Percentiles rank a stretch among this genome's conserved stretches.
These are phyloP conservation scores for Melieria omissa DNA, from an alignment of 2,888 invertebrate species.

Conservation along the genomic window DNA sequence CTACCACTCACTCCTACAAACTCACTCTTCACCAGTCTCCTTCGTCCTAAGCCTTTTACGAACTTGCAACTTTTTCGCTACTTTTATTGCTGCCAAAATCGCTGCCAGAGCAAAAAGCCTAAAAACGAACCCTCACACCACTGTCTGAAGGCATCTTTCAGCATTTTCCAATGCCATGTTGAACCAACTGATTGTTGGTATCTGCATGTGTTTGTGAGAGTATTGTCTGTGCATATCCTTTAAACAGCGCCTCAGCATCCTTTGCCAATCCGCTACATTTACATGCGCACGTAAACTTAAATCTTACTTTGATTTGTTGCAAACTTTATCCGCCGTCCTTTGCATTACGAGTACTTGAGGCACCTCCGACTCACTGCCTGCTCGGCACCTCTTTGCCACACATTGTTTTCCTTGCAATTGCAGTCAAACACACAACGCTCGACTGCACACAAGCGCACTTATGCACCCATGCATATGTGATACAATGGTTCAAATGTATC, in stretches of 20 bases:
- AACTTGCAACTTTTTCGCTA: too few relatives aligned
- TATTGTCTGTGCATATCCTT: not conserved
- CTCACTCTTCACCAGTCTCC: too few relatives aligned
- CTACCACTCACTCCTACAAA: too few relatives aligned
- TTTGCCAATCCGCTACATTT: slow-evolving; percentile 10
- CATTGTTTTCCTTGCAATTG: not conserved
- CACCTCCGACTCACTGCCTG: slow-evolving; percentile 9
- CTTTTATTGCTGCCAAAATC: too few relatives aligned
- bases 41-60: too few relatives aligned
- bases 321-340: slow-evolving; percentile 19
- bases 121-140: too few relatives aligned
- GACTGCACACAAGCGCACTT: not conserved
- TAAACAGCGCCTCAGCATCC: not conserved
- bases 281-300: slow-evolving; percentile 25
- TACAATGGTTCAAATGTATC: not conserved
- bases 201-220: not conserved
- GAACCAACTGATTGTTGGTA: too few relatives aligned
- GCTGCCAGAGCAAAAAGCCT: too few relatives aligned
- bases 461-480: not conserved
- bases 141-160: too few relatives aligned
- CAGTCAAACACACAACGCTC: too few relatives aligned
- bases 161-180: too few relatives aligned
- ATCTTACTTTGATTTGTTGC: slow-evolving; percentile 36
- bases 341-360: not conserved
- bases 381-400: slow-evolving; percentile 1